Conservation (phyloP, 2,888 invertebrate species). For the Andricus quercusramuli region DNA sequence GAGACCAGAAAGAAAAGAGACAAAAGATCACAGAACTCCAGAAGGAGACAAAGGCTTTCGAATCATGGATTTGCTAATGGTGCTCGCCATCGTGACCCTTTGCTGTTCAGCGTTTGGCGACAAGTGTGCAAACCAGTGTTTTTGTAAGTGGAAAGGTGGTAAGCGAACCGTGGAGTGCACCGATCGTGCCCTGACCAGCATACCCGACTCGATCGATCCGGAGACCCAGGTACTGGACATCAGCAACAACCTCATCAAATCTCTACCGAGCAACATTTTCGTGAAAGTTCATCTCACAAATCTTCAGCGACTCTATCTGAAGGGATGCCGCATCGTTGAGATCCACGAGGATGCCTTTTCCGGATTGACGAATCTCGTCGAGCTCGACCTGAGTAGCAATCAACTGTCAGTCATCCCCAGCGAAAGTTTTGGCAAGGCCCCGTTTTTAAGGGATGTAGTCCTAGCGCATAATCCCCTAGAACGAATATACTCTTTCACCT, state of each 20-base stretch:
- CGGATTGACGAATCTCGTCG: constrained; percentile 93
- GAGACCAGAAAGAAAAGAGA: not conserved
- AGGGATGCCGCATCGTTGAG: constrained; percentile 90
- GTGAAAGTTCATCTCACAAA: constrained; percentile 89
- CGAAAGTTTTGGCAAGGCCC: constrained; percentile 88
- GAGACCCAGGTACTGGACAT: constrained; percentile 95
- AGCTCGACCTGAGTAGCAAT: constrained; percentile 93
- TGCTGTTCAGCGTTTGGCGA: constrained; percentile 68
- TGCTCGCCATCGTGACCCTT: constrained; percentile 51
- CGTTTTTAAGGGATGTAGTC: constrained; percentile 90
- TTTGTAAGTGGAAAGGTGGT: constrained; percentile 96
- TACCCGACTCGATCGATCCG: constrained; percentile 92
- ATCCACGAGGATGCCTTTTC: constrained; percentile 92
- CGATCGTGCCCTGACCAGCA: constrained; percentile 89
- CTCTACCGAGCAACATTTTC: constrained; percentile 90
- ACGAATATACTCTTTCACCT: constrained; percentile 88
- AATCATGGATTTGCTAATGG: constrained; percentile 54
- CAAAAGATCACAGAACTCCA: not conserved
- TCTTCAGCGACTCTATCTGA: constrained; percentile 91
- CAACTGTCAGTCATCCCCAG: constrained; percentile 90
- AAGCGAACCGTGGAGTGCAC: constrained; percentile 96
- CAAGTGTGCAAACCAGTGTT: constrained; percentile 81
- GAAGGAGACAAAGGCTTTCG: constrained; percentile 1
- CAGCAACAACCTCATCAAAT: constrained; percentile 92
- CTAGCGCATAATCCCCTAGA: constrained; percentile 90